A percentile compares a stretch with the other conserved stretches of the same genome.
Conservation (phyloP, 2,797 vertebrate species). For the Liparis tanakae region DNA sequence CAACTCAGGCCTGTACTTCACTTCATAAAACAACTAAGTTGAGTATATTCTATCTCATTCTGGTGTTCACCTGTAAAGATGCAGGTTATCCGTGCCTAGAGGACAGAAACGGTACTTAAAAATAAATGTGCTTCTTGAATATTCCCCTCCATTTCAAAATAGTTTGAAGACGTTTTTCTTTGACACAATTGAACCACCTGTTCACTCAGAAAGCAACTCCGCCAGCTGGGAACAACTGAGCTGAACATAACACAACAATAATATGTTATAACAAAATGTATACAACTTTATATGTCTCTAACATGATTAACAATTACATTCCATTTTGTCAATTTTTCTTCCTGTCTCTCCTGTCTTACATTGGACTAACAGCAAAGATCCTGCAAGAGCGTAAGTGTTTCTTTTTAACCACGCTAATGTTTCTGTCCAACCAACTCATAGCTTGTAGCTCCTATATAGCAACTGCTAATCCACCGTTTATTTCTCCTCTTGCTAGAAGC, state of each 20-base stretch:
- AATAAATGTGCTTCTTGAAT: background rate
- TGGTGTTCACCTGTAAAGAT: background rate
- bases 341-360: constrained; percentile 65
- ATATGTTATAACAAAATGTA: constrained; percentile 6
- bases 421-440: background rate
- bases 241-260: background rate
- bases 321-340: constrained; percentile 62
- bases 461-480: background rate
- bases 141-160: background rate
- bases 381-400: constrained; percentile 92
- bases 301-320: constrained; percentile 57
- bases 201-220: background rate
- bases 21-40: background rate
- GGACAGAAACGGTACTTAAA: background rate
- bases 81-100: background rate
- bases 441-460: background rate
- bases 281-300: constrained; percentile 33
- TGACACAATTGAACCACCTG: background rate
- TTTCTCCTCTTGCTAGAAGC: no score
- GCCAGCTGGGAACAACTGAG: constrained; percentile 27
- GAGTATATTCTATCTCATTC: background rate
- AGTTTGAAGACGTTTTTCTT: background rate
- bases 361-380: constrained; percentile 97
- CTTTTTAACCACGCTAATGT: constrained; percentile 28
- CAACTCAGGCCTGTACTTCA: background rate